phyloP scores from a whole-genome alignment of 1,140 invertebrate genomes.

The Diachasmimorpha longicaudata region DNA sequence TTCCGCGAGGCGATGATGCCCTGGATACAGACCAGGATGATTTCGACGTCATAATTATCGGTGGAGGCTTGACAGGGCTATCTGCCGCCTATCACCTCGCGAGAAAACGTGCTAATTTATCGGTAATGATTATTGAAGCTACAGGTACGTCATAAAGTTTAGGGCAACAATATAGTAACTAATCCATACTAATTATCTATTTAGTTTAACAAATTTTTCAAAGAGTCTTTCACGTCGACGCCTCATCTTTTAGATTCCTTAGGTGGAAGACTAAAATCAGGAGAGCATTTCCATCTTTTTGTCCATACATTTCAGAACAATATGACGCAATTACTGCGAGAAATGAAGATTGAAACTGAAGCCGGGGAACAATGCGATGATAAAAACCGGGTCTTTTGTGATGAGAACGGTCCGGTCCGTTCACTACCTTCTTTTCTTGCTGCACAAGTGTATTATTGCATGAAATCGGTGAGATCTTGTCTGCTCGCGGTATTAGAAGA shows the following conservation, averaged over 20 bases:
- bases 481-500: not conserved
- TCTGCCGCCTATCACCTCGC: constrained; percentile 40
- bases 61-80: constrained; percentile 44
- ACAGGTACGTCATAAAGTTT: constrained; percentile 22
- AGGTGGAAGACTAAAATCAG: constrained; percentile 34
- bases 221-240: not conserved
- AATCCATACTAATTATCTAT: no score
- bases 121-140: constrained; percentile 40
- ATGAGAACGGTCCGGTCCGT: not conserved
- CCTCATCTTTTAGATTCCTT: constrained; percentile 26
- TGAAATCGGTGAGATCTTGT: constrained; percentile 32
- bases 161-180: no score
- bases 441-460: constrained; percentile 38
- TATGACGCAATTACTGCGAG: constrained; percentile 23
- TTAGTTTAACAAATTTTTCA: not conserved
- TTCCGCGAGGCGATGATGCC: not conserved
- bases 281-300: constrained; percentile 21
- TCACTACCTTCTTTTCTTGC: constrained; percentile 26
- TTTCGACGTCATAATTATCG: constrained; percentile 44
- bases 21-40: constrained; percentile 30
- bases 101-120: constrained; percentile 29
- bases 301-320: constrained; percentile 34
- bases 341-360: constrained; percentile 18
- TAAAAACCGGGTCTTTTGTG: constrained; percentile 21
- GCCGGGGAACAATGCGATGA: not conserved